Evolutionary conservation across 1,140 invertebrate genomes (phyloP), one percentile per base, ranked within the genome.

Genomic region (Bombus turneri): DNA sequence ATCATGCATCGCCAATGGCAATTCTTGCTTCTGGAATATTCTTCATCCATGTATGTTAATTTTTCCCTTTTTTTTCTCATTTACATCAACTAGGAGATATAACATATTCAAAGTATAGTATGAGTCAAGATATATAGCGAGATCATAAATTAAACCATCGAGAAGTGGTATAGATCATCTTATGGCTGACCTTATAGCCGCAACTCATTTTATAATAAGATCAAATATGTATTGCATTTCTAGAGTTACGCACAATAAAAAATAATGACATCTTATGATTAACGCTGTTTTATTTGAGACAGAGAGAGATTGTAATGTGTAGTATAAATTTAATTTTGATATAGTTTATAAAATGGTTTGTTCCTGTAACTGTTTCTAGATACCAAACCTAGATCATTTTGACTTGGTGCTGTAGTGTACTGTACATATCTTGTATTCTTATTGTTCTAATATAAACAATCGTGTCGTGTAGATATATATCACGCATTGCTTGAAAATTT

Each of bases 21-120:
- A 85, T 75, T 93, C 93, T 59, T 94, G 94, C 85, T 93, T 94
- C 89, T 95, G 94, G 94, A 94, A 92, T 87, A 92, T 95, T 64
- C 91, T 94, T 41, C 87, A 94, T 79, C 93, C 93, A 69, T 88
- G 94, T 94, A 95, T 91, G 93, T 76, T 85, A 43, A 37, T 69
- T 71, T 69, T 64, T 74, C 31, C 53, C 10, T 37, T 66, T 28
- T 28, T 47, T 18, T 37, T 2, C 31, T 62, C 53, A 53, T 47
- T 5, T 8, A 74, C 13, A 25, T 25, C 9, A 6, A 9, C 15
- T 34, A 37, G 0, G 1, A 22, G 28, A 39, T n/a, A 25, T 31
- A 34, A 47, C 1, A 10, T 53, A 22, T 31, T 39, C 12, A 39
- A 31, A 41, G 22, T 3, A 62, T 62, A 62, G 4, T 62, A 66